These are phyloP conservation scores for Catamblyrhynchus diadema DNA, from an alignment of 2,797 vertebrate species.

Conservation along the genomic window DNA sequence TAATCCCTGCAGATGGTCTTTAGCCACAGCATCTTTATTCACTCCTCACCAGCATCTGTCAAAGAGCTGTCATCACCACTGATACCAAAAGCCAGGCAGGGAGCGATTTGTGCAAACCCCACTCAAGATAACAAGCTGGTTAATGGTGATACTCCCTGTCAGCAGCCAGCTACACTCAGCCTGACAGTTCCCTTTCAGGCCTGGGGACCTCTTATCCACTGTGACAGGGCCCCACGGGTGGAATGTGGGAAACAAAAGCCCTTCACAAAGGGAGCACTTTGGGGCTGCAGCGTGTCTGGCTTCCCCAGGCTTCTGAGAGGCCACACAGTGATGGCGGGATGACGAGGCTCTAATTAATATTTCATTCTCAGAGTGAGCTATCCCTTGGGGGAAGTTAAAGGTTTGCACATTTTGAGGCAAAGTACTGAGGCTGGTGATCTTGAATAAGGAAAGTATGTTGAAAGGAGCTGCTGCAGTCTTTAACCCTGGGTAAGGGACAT, in stretches of 20 bases:
- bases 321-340: conserved; percentile 73
- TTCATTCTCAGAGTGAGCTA: conserved; percentile 70
- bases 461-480: conserved; percentile 26
- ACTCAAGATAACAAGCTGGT: conserved; percentile 41
- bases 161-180: conserved; percentile 14
- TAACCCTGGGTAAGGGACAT: background rate
- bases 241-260: conserved; percentile 71
- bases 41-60: conserved; percentile 46
- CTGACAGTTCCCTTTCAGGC: conserved; percentile 68
- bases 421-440: conserved; percentile 12
- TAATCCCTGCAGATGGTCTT: conserved; percentile 71
- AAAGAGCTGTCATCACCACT: conserved; percentile 70
- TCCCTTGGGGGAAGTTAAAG: conserved; percentile 71
- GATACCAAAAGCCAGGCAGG: conserved; percentile 47
- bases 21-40: conserved; percentile 56
- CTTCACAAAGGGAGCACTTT: conserved; percentile 37
- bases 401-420: conserved; percentile 62
- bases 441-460: conserved; percentile 72
- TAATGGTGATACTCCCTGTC: conserved; percentile 27
- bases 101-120: conserved; percentile 36
- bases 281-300: conserved; percentile 31
- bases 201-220: conserved; percentile 44
- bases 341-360: conserved; percentile 76
- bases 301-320: conserved; percentile 55
- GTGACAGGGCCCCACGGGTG: conserved; percentile 70